Evolutionary conservation across 2,888 invertebrate genomes (phyloP), one percentile per base, ranked within the genome.

Genomic region (Aelia acuminata): DNA sequence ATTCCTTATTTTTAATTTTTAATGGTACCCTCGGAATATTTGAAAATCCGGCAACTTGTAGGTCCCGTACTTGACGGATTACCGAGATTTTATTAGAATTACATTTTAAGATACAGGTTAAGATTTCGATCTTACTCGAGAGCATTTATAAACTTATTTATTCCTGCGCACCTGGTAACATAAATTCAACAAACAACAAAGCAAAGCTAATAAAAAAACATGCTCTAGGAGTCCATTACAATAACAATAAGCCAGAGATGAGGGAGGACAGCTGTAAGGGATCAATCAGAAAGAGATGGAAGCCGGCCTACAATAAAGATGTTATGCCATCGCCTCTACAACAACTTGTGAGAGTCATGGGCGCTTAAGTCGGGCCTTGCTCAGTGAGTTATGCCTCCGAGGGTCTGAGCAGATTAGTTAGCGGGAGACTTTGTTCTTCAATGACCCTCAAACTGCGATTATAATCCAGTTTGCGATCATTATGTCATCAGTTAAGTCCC

Each of bases 401-500:
- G 63, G 63, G 63, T 20, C 63, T 70, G 35, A 35, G 63, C 31
- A 70, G 63, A 70, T 70, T 70, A 70, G 63, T 70, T 70, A 70
- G 63, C 35, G 35, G 63, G 63, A 35, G 63, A 70, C 63, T 70
- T 70, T 70, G 63, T 70, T 70, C 63, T 70, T 70, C 63, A 70
- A 70, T 70, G 63, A 70, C 63, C 31, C 63, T 70, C 63, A 70
- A 70, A 70, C 63, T 70, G 63, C 63, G 31, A 70, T 70, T 70
- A 70, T 70, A 70, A 70, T 70, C 63, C 63, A 70, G 63, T 70
- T 70, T 70, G 35, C 63, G 63, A 70, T 70, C 31, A 70, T 70
- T 70, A 70, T 70, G 63, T 70, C 63, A 70, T 70, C 63, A 70
- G 31, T 70, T 70, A 70, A 70, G 63, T 35, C 35, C 63, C 31